Evolutionary conservation across 2,888 invertebrate genomes (phyloP), one percentile per base, ranked within the genome.

Genomic region (Lacanobia wlatinum): DNA sequence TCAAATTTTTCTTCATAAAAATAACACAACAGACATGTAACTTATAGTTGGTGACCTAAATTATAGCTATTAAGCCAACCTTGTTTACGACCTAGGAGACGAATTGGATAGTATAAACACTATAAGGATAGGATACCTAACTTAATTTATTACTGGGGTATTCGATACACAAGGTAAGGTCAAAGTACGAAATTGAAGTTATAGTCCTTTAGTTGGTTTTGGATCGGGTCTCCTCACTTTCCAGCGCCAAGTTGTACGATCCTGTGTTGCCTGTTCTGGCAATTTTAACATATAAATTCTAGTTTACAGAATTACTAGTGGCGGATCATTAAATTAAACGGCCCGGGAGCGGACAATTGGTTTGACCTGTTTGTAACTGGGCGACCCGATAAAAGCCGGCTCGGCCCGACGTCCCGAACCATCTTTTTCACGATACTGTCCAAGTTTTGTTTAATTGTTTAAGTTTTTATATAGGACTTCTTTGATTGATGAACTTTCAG

Each of bases 331-430:
- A 40, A 61, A 12, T 46, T 43, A 40, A 61, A 43, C 10, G 50
- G 34, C 55, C 16, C 40, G 12, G 46, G 21, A 38, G 34, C 40
- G 43, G 38, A 70, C n/a, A 61, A 69, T 46, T 52, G 53, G 60
- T 61, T 56, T 75, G 74, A 77, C 70, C 74, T 50, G 60, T 61
- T 69, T 55, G 43, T 75, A 61, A 78, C 55, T 28, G n/a, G 50
- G 70, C 23, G 60, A 50, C 40, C 56, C 28, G 23, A 61, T 55
- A 55, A 61, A 55, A 61, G 2, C 70, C 48, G n/a, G 34, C n/a
- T 34, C 28, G 43, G 10, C 23, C n/a, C 70, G 43, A 40, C 1
- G 28, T 48, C 21, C n/a, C 60, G n/a, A 7, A 1, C 50, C 50
- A 43, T 75, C 60, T 78, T 58, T 43, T 6, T 18, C 12, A 38